These are phyloP conservation scores for Anolis carolinensis DNA, from an alignment of 2,113 vertebrate genomes.

Conservation along the genomic window DNA sequence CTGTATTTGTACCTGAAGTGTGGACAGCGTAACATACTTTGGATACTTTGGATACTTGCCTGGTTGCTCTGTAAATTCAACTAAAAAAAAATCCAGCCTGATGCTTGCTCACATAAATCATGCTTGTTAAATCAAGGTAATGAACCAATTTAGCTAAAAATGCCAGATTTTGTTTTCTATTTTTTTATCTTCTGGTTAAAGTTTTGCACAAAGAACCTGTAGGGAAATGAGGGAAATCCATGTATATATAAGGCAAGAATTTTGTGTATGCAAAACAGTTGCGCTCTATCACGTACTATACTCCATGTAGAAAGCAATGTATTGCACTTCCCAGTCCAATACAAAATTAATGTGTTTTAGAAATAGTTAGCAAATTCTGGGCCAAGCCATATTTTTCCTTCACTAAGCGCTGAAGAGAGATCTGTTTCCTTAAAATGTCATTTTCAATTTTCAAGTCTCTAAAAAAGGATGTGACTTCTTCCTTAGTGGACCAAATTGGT, in stretches of 20 bases:
- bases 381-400: not conserved
- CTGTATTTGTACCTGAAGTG: not conserved
- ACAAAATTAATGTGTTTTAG: not conserved
- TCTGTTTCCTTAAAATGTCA: slow-evolving; percentile 43
- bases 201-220: not conserved
- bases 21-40: not conserved
- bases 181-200: not conserved
- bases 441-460: slow-evolving; percentile 44
- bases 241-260: not conserved
- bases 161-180: not conserved
- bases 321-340: not conserved
- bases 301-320: not conserved
- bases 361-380: not conserved
- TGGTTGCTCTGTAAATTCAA: not conserved
- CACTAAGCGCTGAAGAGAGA: not conserved
- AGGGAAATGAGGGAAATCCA: not conserved
- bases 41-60: not conserved
- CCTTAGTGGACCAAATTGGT: slow-evolving; percentile 8
- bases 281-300: not conserved
- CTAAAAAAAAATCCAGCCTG: not conserved
- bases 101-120: not conserved
- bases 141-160: not conserved
- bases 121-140: not conserved
- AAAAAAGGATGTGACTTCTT: slow-evolving; percentile 40
- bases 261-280: not conserved